Conservation (phyloP, 1,140 invertebrate species). For the Akabosia matsudoensis region DNA sequence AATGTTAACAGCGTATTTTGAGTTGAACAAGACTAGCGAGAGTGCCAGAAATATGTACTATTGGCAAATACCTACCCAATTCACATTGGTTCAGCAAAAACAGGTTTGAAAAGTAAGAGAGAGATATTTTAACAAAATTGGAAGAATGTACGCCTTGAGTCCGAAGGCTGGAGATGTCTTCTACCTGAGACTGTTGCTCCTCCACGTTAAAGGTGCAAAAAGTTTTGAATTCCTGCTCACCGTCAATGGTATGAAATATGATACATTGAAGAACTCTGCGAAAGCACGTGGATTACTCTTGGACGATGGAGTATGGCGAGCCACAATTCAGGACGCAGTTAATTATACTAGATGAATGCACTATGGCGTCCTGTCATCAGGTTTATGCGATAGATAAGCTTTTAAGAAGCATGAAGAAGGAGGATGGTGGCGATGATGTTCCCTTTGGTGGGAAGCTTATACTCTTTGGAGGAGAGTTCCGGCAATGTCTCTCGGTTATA, state of each 20-base stretch:
- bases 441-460: constrained; percentile 44
- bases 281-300: constrained; percentile 31
- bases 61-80: not conserved
- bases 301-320: constrained; percentile 43
- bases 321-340: constrained; percentile 46
- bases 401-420: constrained; percentile 47
- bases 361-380: constrained; percentile 50
- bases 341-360: constrained; percentile 52
- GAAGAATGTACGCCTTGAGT: not conserved
- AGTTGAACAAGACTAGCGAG: constrained; percentile 25
- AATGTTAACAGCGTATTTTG: constrained; percentile 46
- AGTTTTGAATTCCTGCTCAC: not conserved
- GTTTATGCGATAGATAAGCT: constrained; percentile 49
- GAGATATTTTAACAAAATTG: not conserved
- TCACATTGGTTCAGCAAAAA: not conserved
- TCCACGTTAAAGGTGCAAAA: constrained; percentile 19
- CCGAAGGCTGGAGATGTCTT: not conserved
- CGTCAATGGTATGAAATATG: constrained; percentile 16
- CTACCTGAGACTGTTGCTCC: not conserved
- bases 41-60: not conserved
- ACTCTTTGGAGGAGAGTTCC: constrained; percentile 53
- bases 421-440: not conserved
- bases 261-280: constrained; percentile 41
- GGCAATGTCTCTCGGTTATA: constrained; percentile 55
- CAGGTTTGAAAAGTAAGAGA: not conserved